Evolutionary conservation across 2,888 invertebrate genomes (phyloP), one percentile per base, ranked within the genome.

Genomic region (Heterodera filipjevi): DNA sequence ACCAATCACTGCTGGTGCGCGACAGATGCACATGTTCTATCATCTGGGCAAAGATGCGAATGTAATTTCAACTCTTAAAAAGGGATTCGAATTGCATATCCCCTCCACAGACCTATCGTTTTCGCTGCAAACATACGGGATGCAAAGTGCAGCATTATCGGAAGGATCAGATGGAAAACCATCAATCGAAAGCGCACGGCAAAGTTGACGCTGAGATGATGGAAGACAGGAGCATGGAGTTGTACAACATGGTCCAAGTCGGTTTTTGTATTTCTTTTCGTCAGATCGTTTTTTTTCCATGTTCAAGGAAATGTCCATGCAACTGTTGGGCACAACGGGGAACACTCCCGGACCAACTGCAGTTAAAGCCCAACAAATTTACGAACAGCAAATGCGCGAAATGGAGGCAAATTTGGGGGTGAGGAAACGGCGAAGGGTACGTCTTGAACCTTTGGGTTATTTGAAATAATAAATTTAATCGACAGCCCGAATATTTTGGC

Each of bases 11-110:
- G 88, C 88, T 27, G 88, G 88, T 12, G 88, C 88, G 19, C 79
- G 88, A 32, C 88, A 88, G 80, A 88, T 88, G 88, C 88, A 88
- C 84, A 87, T 88, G 87, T 88, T 89, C 83, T 88, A 83, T 85
- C 88, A 88, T 80, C 81, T 88, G 77, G 86, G 86, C 64, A 88
- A 88, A 77, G 87, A 87, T 76, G 81, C 84, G 66, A 81, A 82
- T 71, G 86, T 86, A 71, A 68, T n/a, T 27, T 27, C 72, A 27
- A 14, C 3, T 6, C 44, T 71, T 16, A n/a, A 10, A n/a, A 16
- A 32, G 0, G 2, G 27, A 27, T 33, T 66, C 32, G 19, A 59
- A 10, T 8, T 1, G 1, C 6, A 1, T 1, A 27, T n/a, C 27
- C 27, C 35, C 80, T 83, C n/a, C n/a, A 66, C 77, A 86, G 86